Evolutionary conservation across 2,113 vertebrate genomes (phyloP).

Genomic region (Danionella cerebrum): DNA sequence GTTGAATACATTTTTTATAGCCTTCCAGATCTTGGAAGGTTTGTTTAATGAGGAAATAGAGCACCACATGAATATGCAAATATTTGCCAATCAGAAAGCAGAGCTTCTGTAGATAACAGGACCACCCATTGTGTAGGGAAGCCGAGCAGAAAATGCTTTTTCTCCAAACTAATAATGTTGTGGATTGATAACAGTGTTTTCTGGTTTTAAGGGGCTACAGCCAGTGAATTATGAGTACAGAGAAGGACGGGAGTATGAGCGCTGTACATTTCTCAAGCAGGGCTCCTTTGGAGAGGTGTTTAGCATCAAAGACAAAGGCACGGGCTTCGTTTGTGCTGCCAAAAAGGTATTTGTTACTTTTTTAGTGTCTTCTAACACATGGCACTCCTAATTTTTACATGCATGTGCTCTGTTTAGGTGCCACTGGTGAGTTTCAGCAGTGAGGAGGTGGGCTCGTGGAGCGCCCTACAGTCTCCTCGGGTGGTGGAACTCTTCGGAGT

Average conservation of each 20-base stretch:
- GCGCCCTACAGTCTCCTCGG: constrained; percentile 71
- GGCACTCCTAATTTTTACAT: background rate
- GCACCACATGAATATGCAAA: no score
- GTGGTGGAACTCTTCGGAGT: constrained; percentile 89
- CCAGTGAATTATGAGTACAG: constrained; percentile 84
- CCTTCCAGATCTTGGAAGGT: no score
- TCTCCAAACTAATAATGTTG: no score
- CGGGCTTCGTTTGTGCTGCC: constrained; percentile 80
- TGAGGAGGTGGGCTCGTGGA: constrained; percentile 87
- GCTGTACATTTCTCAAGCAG: constrained; percentile 69
- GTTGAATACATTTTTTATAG: no score
- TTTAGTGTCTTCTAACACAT: background rate
- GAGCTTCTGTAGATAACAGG: no score
- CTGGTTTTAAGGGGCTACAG: constrained; percentile 70
- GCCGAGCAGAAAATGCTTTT: no score
- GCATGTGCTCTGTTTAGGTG: constrained; percentile 61
- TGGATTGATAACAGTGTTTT: no score
- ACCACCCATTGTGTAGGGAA: no score
- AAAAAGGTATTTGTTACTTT: constrained; percentile 78
- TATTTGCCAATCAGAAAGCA: no score
- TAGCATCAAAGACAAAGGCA: constrained; percentile 79
- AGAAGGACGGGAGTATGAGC: constrained; percentile 79
- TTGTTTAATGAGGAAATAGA: no score
- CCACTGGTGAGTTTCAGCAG: constrained; percentile 74
- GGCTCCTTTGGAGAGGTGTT: constrained; percentile 90